Conservation (phyloP, 1,140 invertebrate genomes). For the Drosophila cardini region DNA sequence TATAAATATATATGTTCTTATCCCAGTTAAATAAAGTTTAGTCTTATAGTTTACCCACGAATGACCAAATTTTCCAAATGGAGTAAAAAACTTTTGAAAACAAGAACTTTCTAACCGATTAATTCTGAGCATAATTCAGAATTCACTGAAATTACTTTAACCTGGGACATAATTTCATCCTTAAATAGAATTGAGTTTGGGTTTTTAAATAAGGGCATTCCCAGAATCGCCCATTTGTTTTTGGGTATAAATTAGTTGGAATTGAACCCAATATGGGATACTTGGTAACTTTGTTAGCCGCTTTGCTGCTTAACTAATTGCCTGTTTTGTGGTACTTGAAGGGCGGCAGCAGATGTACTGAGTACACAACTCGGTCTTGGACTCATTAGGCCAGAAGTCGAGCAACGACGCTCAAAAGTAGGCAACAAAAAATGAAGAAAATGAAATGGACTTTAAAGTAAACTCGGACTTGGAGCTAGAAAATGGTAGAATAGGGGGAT, state of each 20-base stretch:
- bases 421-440: constrained; percentile 2
- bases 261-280: constrained; percentile 28
- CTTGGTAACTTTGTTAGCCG: constrained; percentile 35
- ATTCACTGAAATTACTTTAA: too few species aligned
- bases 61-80: too few species aligned
- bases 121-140: too few species aligned
- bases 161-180: too few species aligned
- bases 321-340: constrained; percentile 12
- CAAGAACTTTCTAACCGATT: too few species aligned
- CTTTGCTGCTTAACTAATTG: constrained; percentile 42
- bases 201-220: background rate
- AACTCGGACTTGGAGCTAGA: constrained; percentile 25
- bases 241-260: constrained; percentile 1
- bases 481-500: background rate
- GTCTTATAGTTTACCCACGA: too few species aligned
- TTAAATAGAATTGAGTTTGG: background rate
- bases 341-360: background rate
- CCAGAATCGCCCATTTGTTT: background rate
- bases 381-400: constrained; percentile 38
- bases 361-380: constrained; percentile 4
- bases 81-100: too few species aligned
- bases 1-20: too few species aligned
- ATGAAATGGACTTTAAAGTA: constrained; percentile 40
- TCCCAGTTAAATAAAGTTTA: too few species aligned
- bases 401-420: background rate